Evolutionary conservation across 2,113 vertebrate species (phyloP), one percentile per base, ranked within the genome.

Genomic region (Etheostoma spectabile): DNA sequence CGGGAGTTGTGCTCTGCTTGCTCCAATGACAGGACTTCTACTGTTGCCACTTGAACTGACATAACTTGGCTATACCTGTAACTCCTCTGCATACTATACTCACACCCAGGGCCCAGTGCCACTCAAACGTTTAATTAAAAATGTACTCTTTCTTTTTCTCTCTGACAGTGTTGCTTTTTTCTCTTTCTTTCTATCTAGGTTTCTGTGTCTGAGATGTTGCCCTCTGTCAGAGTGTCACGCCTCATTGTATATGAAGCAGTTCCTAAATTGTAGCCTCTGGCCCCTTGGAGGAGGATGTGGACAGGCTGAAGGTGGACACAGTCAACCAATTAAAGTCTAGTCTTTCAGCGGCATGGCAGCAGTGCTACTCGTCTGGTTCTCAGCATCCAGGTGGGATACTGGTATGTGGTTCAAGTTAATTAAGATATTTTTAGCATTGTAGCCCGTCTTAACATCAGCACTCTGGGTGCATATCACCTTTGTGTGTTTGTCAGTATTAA

Each of bases 401-500:
- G 38, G 27, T 64, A 30, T 70, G 55, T 55, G 53, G 64, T 82
- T 82, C 69, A 70, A 63, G 56, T 73, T 12, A 67, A 80, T 69
- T 45, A 5, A 76, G 65, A 74, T 67, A 82, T 84, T 86, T 85
- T 66, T 72, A 56, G 62, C 30, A 66, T 33, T 8, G 0, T 13
- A 22, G 6, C 7, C 13, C 8, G 7, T 72, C n/a, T 62, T 42
- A 22, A 82, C 48, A 74, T 55, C 45, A 6, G 51, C 3, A 61
- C 38, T 53, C 46, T 42, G 7, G 51, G 21, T 21, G 42, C 18
- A 13, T 55, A 30, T 74, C 27, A 19, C 49, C 19, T 82, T 67
- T 88, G 56, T 88, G 89, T 92, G 2, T 93, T 96, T 67, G 60
- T n/a, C 46, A 86, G 89, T 78, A 90, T 93, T 65, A 94, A 95